Evolutionary conservation across 1,140 invertebrate species (phyloP), one percentile per base, ranked within the genome.

Genomic region (Cephus cinctus): DNA sequence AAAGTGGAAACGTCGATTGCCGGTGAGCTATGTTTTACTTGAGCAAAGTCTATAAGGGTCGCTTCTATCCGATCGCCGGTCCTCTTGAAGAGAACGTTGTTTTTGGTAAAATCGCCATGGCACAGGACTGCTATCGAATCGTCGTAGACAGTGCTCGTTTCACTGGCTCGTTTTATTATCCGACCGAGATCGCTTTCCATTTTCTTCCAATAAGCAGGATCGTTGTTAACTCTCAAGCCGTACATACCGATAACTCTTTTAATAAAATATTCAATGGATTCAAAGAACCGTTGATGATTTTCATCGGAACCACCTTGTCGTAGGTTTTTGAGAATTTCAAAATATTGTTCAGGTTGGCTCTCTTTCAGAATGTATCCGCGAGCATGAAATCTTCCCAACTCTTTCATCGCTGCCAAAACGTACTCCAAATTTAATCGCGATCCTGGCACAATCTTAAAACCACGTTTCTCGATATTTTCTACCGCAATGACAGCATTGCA

Each of bases 21-120:
- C 0, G 74, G 76, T 4, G 69, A 68, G 0, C 61, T 50, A 39
- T 76, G 76, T 15, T 42, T 47, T 0, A 67, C 35, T 12, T 62
- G 34, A 3, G 69, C 75, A 14, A 77, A 73, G 46, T 80, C 78
- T 14, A 79, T 51, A 2, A 79, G 39, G 39, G 65, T 68, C 0
- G 67, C 54, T n/a, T 57, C 55, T 0, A 61, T 41, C 9, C 51
- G 42, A 36, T 49, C 47, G 35, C 35, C 50, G 40, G 2, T 51
- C 27, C 38, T 48, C 30, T 55, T 54, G 49, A 71, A 71, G 16
- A 78, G 41, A 5, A 67, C 47, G 39, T 78, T 78, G 45, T 72
- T 71, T 2, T 57, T 45, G 3, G 71, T 72, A 14, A 68, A 68
- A 46, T 78, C 75, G 3, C 75, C 76, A 47, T 78, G 76, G 47